phyloP scores from a whole-genome alignment of 2,888 invertebrate genomes.

The Palloptera scutellata region DNA sequence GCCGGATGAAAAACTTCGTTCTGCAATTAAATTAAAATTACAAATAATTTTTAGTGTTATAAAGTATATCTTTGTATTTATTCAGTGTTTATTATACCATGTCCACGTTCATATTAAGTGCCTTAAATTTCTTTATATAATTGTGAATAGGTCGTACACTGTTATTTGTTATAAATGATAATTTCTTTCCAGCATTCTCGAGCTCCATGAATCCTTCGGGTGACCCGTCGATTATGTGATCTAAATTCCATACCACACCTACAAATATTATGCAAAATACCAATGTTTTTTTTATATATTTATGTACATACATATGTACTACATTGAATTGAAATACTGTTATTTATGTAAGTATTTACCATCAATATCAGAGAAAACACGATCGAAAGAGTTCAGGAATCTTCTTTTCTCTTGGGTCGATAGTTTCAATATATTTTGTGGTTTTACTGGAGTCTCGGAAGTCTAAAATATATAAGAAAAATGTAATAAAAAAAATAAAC shows the following conservation, averaged over 20 bases:
- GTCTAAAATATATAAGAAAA: not conserved
- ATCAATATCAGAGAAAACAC: conserved; percentile 70
- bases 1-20: conserved; percentile 62
- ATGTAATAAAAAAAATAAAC: not conserved
- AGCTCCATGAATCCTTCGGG: conserved; percentile 58
- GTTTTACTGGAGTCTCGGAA: conserved; percentile 9
- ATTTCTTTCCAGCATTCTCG: conserved; percentile 60
- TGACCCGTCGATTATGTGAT: conserved; percentile 53
- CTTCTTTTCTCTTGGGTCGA: conserved; percentile 51
- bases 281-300: conserved; percentile 4
- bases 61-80: not conserved
- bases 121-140: conserved; percentile 48
- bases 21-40: conserved; percentile 18
- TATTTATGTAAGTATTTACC: no score
- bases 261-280: not conserved
- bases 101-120: conserved; percentile 48
- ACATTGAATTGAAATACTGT: not conserved
- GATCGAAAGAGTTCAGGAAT: conserved; percentile 67
- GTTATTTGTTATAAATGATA: conserved; percentile 65
- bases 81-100: conserved; percentile 34
- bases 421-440: conserved; percentile 52
- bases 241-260: conserved; percentile 66
- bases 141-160: conserved; percentile 50
- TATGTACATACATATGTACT: not conserved
- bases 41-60: not conserved